Percentiles rank a stretch among this genome's conserved stretches.
Evolutionary conservation across 2,797 vertebrate species (phyloP).

Genomic region (Okamejei kenojei): DNA sequence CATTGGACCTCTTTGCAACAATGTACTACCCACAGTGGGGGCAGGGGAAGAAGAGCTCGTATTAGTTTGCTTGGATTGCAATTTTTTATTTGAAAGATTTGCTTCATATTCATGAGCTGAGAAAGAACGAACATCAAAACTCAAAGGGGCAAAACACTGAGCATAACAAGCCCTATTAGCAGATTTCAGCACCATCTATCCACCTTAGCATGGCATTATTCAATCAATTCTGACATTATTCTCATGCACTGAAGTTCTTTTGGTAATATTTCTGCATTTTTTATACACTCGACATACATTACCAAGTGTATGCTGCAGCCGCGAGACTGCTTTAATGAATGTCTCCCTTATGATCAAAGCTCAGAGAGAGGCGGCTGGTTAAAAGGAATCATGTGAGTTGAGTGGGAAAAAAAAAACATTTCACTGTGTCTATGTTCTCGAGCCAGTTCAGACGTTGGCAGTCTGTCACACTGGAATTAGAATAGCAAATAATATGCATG

Average conservation of each 20-base stretch:
- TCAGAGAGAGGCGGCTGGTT: not conserved
- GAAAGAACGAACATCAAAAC: not conserved
- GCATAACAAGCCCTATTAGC: not conserved
- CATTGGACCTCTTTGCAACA: not conserved
- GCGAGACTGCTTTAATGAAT: constrained; percentile 1
- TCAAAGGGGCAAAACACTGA: not conserved
- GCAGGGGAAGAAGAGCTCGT: not conserved
- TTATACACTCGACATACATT: not conserved
- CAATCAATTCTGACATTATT: constrained; percentile 1
- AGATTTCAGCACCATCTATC: not conserved
- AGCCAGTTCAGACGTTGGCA: not conserved
- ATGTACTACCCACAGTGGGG: not conserved
- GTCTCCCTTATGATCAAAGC: not conserved
- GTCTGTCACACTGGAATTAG: not conserved
- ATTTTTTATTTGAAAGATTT: not conserved
- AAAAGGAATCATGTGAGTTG: not conserved
- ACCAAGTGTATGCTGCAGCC: not conserved
- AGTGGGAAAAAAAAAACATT: not conserved
- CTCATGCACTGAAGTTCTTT: not conserved
- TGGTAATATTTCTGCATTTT: not conserved
- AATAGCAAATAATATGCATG: not conserved
- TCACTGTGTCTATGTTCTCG: not conserved
- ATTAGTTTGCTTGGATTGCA: not conserved
- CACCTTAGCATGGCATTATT: not conserved
- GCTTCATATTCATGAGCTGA: constrained; percentile 16